These are phyloP conservation scores for Trichacis sp. DNA, from an alignment of 2,888 invertebrate species.

Conservation along the genomic window DNA sequence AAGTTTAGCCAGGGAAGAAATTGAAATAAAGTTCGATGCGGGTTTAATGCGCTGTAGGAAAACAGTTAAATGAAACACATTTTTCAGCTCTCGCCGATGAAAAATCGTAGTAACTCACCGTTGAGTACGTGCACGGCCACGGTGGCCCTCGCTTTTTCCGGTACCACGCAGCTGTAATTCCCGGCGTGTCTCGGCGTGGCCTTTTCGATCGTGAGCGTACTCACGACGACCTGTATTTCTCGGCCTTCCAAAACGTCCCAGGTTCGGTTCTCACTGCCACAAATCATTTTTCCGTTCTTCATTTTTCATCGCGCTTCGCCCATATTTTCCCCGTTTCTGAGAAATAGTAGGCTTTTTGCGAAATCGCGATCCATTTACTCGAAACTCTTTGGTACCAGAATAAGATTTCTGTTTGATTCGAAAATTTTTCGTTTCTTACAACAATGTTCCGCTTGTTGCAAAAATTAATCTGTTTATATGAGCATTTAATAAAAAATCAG, in stretches of 20 bases:
- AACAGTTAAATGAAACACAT: neutral
- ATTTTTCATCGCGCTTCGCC: no score
- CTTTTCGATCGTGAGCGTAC: conserved; percentile 71
- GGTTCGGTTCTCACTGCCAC: conserved; percentile 70
- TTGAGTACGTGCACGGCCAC: conserved; percentile 75
- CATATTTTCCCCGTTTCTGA: no score
- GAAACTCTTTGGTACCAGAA: no score
- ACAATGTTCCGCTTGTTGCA: no score
- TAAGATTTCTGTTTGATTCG: no score
- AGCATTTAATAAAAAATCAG: no score
- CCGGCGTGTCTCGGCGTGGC: conserved; percentile 73
- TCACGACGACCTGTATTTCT: conserved; percentile 67
- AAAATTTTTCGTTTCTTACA: no score
- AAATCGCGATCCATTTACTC: no score
- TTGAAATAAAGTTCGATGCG: neutral
- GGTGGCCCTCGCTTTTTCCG: conserved; percentile 71
- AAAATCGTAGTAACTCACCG: conserved; percentile 65
- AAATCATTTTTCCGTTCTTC: conserved; percentile 4
- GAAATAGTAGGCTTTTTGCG: no score
- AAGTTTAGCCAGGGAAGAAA: neutral
- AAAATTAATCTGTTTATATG: no score
- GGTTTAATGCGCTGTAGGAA: neutral
- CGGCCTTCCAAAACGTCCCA: conserved; percentile 60
- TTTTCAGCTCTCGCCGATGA: neutral
- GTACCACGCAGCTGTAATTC: conserved; percentile 73